Base-by-base conservation (phyloP, 2,888 invertebrate species). In the Suillia variegata region DNA sequence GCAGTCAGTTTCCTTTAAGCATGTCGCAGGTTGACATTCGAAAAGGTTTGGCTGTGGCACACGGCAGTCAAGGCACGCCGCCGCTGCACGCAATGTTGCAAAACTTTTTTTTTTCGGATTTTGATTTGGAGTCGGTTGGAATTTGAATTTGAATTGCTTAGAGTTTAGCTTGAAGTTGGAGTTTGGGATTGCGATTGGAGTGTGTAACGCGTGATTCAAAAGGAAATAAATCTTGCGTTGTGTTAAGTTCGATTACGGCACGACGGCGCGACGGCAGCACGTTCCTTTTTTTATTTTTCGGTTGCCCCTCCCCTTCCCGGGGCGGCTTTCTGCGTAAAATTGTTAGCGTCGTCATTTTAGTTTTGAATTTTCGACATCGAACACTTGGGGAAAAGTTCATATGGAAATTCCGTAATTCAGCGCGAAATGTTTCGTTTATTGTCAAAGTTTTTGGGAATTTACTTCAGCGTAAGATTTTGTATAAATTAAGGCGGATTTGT, bases 401-500 rank as follows among this genome's bases (percentile, higher is more conserved):
- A 75, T 75, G 72, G 76, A 72, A 72, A 72, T 72, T 71, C 74
- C 74, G 6, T n/a, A 38, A 72, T 75, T 73, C 75, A 75, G 73
- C 74, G 76, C 76, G 74, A 72, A 72, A 74, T 72, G 74, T 72
- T 72, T 75, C 76, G 74, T 75, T 72, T 75, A 74, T 72, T 72
- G 72, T 74, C 71, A 69, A 72, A 72, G 76, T 72, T 72, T 74
- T 70, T n/a, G n/a, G n/a, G n/a, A n/a, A n/a, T n/a, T n/a, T n/a
- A n/a, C n/a, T n/a, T n/a, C n/a, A n/a, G n/a, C n/a, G n/a, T n/a
- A n/a, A n/a, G n/a, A n/a, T n/a, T n/a, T n/a, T n/a, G n/a, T n/a
- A n/a, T n/a, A n/a, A n/a, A n/a, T n/a, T n/a, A n/a, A n/a, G n/a
- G n/a, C n/a, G n/a, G n/a, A n/a, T n/a, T n/a, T n/a, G n/a, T n/a